phyloP scores from a whole-genome alignment of 2,888 invertebrate species.

The Liposcelis brunnea region DNA sequence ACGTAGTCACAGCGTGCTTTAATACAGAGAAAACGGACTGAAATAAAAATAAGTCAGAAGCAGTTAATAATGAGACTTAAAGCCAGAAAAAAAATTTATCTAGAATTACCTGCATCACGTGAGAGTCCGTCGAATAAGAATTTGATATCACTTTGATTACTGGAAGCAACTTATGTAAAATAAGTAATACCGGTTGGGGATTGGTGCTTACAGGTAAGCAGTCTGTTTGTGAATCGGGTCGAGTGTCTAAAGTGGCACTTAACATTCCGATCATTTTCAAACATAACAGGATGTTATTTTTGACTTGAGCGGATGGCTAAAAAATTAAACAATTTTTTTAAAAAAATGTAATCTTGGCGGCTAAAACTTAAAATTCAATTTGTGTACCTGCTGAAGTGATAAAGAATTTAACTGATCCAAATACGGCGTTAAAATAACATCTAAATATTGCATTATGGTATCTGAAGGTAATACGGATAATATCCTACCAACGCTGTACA shows the following conservation, averaged over 20 bases:
- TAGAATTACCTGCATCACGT: conserved; percentile 41
- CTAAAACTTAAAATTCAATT: not conserved
- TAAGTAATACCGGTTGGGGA: conserved; percentile 37
- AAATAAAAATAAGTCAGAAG: conserved; percentile 17
- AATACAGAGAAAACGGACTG: conserved; percentile 57
- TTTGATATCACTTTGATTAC: conserved; percentile 40
- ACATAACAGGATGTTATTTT: conserved; percentile 37
- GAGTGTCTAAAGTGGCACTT: conserved; percentile 39
- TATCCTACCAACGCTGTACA: conserved; percentile 58
- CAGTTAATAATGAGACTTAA: not conserved
- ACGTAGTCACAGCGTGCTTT: conserved; percentile 52
- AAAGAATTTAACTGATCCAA: conserved; percentile 41
- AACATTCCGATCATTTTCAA: conserved; percentile 51
- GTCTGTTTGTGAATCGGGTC: conserved; percentile 25
- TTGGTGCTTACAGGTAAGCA: conserved; percentile 4
- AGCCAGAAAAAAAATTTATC: not conserved
- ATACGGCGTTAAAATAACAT: conserved; percentile 48
- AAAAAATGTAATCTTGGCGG: conserved; percentile 3
- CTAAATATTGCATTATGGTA: conserved; percentile 48
- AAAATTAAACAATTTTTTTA: conserved; percentile 14
- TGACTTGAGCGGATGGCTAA: conserved; percentile 32
- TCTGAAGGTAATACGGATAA: conserved; percentile 45
- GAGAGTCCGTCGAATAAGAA: conserved; percentile 42
- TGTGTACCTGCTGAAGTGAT: conserved; percentile 14
- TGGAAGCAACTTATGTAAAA: conserved; percentile 43